Evolutionary conservation across 2,888 invertebrate species (phyloP), one percentile per base, ranked within the genome.

Genomic region (Leucophenga montana): DNA sequence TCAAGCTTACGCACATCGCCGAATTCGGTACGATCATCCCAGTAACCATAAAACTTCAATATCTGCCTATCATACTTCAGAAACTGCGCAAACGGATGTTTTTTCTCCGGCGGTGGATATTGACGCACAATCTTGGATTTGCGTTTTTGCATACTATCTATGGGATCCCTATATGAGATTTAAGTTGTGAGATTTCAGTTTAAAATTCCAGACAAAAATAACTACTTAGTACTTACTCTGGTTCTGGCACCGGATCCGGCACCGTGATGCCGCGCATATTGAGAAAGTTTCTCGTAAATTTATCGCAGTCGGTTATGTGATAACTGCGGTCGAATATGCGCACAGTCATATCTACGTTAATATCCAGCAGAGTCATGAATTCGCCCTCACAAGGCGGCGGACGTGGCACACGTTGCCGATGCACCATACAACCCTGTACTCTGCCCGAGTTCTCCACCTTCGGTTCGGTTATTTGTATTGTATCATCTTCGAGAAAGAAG

Each of bases 401-500:
- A 67, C 94, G 91, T 0, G 94, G 93, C 72, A 97, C 93, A 79
- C 95, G 91, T 86, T 96, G 96, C 0, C 97, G 92, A 75, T 93
- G 91, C 39, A 97, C 93, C 74, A 97, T 86, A 46, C 94, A 89
- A 14, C 97, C 97, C 92, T 97, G 97, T 48, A 93, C 92, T 77
- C 95, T 91, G 6, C 97, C 97, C 81, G 96, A 95, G 84, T 97
- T 91, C 31, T 96, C 95, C 66, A 94, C 91, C 80, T 92, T 91
- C 0, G 96, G 96, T 85, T 97, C 97, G 4, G 62, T 91, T 88
- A 97, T 94, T 89, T 96, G 95, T 72, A 97, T 92, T 0, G 97
- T 96, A 13, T 95, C 97, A 88, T 98, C 97, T 89, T 97, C 97
- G 22, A 97, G 90, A 84, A 93, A 97, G 85, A 94, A 97, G 77